Base-by-base conservation (phyloP, 2,797 vertebrate species). In the Lutjanus campechanus region DNA sequence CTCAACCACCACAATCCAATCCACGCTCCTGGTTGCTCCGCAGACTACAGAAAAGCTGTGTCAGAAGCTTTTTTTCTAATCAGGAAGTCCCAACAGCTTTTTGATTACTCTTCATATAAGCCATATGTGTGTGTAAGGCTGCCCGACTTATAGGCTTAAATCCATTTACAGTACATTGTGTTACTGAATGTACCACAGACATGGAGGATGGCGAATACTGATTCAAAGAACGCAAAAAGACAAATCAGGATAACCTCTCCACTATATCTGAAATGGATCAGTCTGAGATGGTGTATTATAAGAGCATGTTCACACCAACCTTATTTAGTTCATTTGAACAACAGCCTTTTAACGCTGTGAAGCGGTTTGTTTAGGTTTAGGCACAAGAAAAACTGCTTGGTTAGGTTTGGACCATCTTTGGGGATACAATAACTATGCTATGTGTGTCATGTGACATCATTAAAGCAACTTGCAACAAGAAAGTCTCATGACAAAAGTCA, bases 91-190 rank as follows among this genome's bases (percentile, higher is more conserved):
- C 78, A 82, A 86, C 40, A 64, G 76, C 76, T 82, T 92, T 88
- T 65, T 79, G 49, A 90, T 85, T 75, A 69, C 66, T 60, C 73
- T 78, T 86, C 58, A 76, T 79, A 80, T 69, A 58, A 78, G 47
- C 66, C 72, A 50, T 64, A 64, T 77, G 72, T 80, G 72, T 80
- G 69, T 62, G 64, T 41, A 77, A 70, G 59, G 56, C 73, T 76
- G 61, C 44, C 64, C 54, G 46, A 85, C 71, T 73, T 76, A 62
- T 43, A 68, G 79, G 53, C 40, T 78, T 69, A 62, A 86, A 87
- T 89, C 81, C 69, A 87, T 89, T 87, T 82, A 76, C 70, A 76
- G 76, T 40, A n/a, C 47, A 77, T 77, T 89, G 49, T 72, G 75
- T 73, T 62, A 59, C 73, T 76, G 41, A 85, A 85, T 64, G 70